Conservation (phyloP, 1,140 invertebrate genomes). For the Colletes latitarsis region DNA sequence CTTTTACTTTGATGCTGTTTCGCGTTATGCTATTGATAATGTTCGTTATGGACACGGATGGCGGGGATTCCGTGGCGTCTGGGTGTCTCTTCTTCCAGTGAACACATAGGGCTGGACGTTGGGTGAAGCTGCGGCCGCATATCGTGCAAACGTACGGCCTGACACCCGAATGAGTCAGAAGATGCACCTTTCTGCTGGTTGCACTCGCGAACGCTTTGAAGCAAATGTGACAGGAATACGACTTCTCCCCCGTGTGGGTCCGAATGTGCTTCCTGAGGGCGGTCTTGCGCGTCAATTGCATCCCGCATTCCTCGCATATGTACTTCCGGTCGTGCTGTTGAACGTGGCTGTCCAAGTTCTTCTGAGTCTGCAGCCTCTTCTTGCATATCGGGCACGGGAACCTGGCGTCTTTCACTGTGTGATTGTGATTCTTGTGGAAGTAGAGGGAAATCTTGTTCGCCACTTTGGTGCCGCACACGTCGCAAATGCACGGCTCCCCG, state of each 20-base stretch:
- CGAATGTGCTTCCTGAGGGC: constrained; percentile 82
- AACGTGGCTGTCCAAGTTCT: constrained; percentile 78
- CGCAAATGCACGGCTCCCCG: constrained; percentile 63
- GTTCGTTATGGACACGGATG: constrained; percentile 49
- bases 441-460: constrained; percentile 64
- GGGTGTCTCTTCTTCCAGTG: constrained; percentile 77
- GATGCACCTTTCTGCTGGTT: constrained; percentile 77
- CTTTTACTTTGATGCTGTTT: background rate
- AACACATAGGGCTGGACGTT: constrained; percentile 64
- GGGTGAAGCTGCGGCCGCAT: constrained; percentile 61
- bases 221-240: constrained; percentile 81
- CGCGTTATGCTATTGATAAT: constrained; percentile 3
- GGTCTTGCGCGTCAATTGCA: constrained; percentile 55
- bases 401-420: constrained; percentile 63
- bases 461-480: constrained; percentile 68
- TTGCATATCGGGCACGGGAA: constrained; percentile 77
- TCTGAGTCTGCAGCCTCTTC: constrained; percentile 77
- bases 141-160: constrained; percentile 82
- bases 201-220: constrained; percentile 68
- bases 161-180: constrained; percentile 84
- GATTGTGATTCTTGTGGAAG: constrained; percentile 62
- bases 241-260: constrained; percentile 78
- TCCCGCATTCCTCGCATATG: constrained; percentile 65
- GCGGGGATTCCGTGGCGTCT: constrained; percentile 46
- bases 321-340: constrained; percentile 73